phyloP scores from a whole-genome alignment of 2,888 invertebrate species.

The Nomada fabriciana region DNA sequence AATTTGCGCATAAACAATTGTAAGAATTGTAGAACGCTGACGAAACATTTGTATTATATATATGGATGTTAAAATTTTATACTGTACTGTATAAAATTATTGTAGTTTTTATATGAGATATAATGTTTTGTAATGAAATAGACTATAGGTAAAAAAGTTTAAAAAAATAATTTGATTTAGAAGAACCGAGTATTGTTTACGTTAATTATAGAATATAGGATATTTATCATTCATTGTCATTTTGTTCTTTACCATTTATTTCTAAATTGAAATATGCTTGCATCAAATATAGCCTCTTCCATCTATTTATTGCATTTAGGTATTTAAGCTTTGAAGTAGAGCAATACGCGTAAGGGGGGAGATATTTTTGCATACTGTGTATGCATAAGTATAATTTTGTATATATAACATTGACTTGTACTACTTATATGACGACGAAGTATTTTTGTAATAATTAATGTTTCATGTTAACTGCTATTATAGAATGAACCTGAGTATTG shows the following conservation, averaged over 20 bases:
- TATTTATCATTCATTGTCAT: too few species aligned
- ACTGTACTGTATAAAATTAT: background rate
- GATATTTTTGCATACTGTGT: background rate
- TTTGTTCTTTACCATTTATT: too few species aligned
- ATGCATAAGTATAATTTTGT: background rate
- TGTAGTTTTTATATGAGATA: background rate
- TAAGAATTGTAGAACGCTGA: background rate
- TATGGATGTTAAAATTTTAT: background rate
- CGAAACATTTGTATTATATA: background rate
- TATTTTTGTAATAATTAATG: constrained; percentile 21
- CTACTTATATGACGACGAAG: background rate
- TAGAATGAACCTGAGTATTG: background rate
- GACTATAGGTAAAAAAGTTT: background rate
- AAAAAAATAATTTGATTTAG: background rate
- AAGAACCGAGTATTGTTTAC: too few species aligned
- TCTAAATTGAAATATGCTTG: too few species aligned
- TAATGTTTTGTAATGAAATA: background rate
- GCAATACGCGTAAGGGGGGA: too few species aligned
- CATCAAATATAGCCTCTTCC: too few species aligned
- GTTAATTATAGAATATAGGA: too few species aligned
- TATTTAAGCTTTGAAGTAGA: too few species aligned
- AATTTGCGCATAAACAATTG: constrained; percentile 38
- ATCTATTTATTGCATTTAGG: too few species aligned
- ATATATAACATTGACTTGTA: background rate
- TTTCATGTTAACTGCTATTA: background rate